Conservation (phyloP, 2,797 vertebrate species). For the Bradypodion ventrale region DNA sequence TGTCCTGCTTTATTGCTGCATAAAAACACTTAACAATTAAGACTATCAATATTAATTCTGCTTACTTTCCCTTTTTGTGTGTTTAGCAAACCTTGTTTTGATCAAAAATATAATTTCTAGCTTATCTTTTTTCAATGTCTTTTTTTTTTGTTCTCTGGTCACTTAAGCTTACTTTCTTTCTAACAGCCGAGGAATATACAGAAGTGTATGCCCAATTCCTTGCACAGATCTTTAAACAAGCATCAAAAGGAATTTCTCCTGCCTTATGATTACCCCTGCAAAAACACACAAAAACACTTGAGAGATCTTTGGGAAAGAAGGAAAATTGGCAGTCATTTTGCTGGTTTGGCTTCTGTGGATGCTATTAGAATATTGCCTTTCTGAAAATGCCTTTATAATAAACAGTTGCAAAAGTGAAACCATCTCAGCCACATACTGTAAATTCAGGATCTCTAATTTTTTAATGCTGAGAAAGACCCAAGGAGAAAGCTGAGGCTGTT, state of each 20-base stretch:
- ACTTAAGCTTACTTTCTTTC: neutral
- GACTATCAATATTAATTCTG: too few relatives aligned
- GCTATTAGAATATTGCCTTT: conserved; percentile 23
- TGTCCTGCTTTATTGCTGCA: too few relatives aligned
- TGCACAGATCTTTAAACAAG: conserved; percentile 32
- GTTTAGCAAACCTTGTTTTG: conserved; percentile 40
- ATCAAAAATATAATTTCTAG: neutral
- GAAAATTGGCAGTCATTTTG: conserved; percentile 32
- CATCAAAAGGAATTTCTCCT: conserved; percentile 46
- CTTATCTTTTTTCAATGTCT: neutral
- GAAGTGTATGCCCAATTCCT: conserved; percentile 13
- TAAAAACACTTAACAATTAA: too few relatives aligned
- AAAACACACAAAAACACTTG: conserved; percentile 44
- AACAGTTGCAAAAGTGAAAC: conserved; percentile 35
- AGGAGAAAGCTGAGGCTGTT: conserved; percentile 13
- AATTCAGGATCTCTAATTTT: neutral
- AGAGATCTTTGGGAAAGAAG: conserved; percentile 37
- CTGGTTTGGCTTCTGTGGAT: neutral
- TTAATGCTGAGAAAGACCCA: conserved; percentile 17
- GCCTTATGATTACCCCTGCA: conserved; percentile 43
- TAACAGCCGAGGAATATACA: conserved; percentile 9
- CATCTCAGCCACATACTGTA: neutral
- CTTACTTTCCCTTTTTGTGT: conserved; percentile 23
- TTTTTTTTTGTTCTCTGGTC: neutral
- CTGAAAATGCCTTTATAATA: conserved; percentile 36